These are phyloP conservation scores for Anagrus nilaparvatae DNA, from an alignment of 1,140 invertebrate species.

Conservation along the genomic window DNA sequence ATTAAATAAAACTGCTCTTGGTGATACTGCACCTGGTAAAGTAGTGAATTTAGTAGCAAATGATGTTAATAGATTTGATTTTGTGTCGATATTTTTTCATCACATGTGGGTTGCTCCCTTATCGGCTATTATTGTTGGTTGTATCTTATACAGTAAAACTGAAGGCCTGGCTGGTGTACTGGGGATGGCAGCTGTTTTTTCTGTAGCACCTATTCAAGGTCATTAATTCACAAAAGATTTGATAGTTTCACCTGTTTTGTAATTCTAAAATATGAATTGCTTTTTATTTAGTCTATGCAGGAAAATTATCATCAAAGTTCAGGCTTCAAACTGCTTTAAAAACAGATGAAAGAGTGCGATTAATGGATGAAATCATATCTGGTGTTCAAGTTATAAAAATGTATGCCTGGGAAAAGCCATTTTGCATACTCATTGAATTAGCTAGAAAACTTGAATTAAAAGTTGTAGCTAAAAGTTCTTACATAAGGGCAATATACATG, in stretches of 20 bases:
- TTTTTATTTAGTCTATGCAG: slow-evolving; percentile 46
- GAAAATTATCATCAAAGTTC: slow-evolving; percentile 51
- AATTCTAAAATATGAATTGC: too few relatives aligned
- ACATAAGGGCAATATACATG: slow-evolving; percentile 58
- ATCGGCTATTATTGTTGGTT: slow-evolving; percentile 46
- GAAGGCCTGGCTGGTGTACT: slow-evolving; percentile 53
- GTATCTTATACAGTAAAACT: slow-evolving; percentile 51
- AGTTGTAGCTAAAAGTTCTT: slow-evolving; percentile 52
- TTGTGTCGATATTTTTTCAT: slow-evolving; percentile 45
- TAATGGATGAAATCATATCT: slow-evolving; percentile 68
- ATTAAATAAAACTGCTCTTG: slow-evolving; percentile 52
- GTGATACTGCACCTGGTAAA: slow-evolving; percentile 67
- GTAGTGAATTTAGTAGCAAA: slow-evolving; percentile 74
- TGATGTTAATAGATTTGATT: slow-evolving; percentile 55
- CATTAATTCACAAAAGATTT: too few relatives aligned
- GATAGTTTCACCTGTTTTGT: too few relatives aligned
- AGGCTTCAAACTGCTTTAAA: slow-evolving; percentile 50
- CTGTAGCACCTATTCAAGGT: slow-evolving; percentile 63
- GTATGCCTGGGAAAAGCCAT: slow-evolving; percentile 66
- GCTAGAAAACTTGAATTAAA: slow-evolving; percentile 49
- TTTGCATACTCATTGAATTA: slow-evolving; percentile 45
- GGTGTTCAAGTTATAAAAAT: slow-evolving; percentile 67
- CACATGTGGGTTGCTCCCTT: slow-evolving; percentile 54
- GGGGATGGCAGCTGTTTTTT: slow-evolving; percentile 54
- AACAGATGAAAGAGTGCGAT: slow-evolving; percentile 60